Evolutionary conservation across 2,113 vertebrate species (phyloP), one percentile per base, ranked within the genome.

Genomic region (Hippolais icterina): DNA sequence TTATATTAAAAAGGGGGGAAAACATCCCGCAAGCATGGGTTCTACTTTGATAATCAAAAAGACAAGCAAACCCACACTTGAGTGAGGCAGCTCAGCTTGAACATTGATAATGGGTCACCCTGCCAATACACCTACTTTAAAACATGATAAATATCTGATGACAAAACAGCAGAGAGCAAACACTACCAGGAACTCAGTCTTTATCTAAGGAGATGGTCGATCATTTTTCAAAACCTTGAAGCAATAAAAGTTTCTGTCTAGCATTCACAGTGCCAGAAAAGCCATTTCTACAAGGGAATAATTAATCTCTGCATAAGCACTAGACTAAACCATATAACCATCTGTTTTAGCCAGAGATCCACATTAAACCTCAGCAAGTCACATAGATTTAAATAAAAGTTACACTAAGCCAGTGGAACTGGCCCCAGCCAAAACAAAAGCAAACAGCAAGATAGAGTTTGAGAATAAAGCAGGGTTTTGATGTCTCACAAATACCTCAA

Each of bases 1-100:
- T 64, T 71, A 31, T 1, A 1, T 47, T 57, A 24, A 5, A 17
- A 18, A 1, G 0, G 2, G 7, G 3, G 1, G 1, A 13, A 20
- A 31, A 39, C 10, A 9, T 12, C 44, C 53, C 19, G 16, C 46
- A 60, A 12, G 3, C 5, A 37, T 2, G 12, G 6, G 16, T 42
- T 87, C 59, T 53, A 28, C 31, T 56, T 20, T 19, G 24, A 56
- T 41, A 91, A 94, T n/a, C 29, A 49, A 78, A 86, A 68, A 77
- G n/a, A 39, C n/a, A 89, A 53, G 16, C 22, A 80, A 93, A 70
- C 7, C 9, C 33, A 83, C n/a, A 28, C 44, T 24, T 5, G 11
- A 64, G 28, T 21, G 27, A 87, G 33, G 25, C 21, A 82, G 70
- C 56, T 90, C 71, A 44, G 33, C 33, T 9, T 75, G 46, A 68